Percentiles rank a stretch among this genome's conserved stretches.
phyloP scores from a whole-genome alignment of 1,140 invertebrate genomes.

The Drosophila watanabei region DNA sequence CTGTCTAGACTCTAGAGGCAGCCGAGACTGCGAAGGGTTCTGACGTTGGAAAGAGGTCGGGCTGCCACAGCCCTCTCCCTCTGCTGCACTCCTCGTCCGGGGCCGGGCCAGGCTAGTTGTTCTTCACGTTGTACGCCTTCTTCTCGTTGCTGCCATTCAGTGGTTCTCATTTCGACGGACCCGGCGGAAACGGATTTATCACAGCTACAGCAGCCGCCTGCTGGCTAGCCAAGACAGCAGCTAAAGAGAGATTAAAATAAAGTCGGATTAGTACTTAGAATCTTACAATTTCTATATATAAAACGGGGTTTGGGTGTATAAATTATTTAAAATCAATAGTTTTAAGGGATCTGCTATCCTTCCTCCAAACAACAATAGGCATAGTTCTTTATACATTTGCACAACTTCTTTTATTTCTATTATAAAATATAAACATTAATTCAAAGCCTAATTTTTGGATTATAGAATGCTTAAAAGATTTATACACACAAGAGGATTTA shows the following conservation, averaged over 20 bases:
- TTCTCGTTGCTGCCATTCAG: slow-evolving; percentile 80
- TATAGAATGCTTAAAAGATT: neutral
- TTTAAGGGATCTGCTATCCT: neutral
- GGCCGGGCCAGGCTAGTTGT: slow-evolving; percentile 52
- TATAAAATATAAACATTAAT: neutral
- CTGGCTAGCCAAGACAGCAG: slow-evolving; percentile 92
- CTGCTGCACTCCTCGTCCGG: neutral
- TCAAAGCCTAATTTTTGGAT: neutral
- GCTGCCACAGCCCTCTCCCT: slow-evolving; percentile 17
- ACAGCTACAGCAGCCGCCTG: slow-evolving; percentile 90
- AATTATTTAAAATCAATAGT: neutral
- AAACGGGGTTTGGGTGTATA: neutral
- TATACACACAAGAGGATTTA: neutral
- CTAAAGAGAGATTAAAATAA: slow-evolving; percentile 86
- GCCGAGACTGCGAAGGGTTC: slow-evolving; percentile 24
- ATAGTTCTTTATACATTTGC: neutral
- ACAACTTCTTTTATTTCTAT: slow-evolving; percentile 4
- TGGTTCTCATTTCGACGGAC: slow-evolving; percentile 85
- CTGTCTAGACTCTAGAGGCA: slow-evolving; percentile 25
- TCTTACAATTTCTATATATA: no score
- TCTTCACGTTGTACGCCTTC: slow-evolving; percentile 81
- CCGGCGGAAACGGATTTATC: slow-evolving; percentile 89
- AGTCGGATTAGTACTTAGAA: slow-evolving; percentile 10
- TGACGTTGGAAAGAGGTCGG: slow-evolving; percentile 37
- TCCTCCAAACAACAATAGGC: slow-evolving; percentile 3